Percentiles rank a stretch among this genome's conserved stretches.
phyloP scores from a whole-genome alignment of 2,113 vertebrate species.

The Spilogale gracilis region DNA sequence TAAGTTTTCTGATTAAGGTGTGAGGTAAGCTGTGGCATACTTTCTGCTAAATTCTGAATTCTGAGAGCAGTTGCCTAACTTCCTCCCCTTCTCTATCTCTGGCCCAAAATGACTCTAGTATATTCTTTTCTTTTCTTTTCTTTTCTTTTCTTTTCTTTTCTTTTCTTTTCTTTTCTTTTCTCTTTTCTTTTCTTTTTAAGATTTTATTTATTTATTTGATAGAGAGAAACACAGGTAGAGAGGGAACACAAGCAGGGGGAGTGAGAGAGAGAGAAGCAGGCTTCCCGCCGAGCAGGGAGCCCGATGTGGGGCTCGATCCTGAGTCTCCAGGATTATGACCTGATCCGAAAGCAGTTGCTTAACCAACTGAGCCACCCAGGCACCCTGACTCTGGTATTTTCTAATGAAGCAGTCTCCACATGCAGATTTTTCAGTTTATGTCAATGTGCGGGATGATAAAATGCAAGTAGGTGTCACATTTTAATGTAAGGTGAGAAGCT shows the following conservation, averaged over 20 bases:
- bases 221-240: no score
- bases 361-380: no score
- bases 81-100: neutral
- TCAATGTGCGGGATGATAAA: neutral
- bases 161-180: no score
- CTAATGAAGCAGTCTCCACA: neutral
- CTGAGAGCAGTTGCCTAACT: neutral
- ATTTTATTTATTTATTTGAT: no score
- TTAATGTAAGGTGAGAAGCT: neutral
- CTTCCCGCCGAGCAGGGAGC: no score
- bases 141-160: no score
- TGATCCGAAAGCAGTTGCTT: no score
- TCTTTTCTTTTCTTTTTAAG: no score
- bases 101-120: neutral
- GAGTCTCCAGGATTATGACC: no score
- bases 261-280: no score
- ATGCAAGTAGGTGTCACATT: neutral
- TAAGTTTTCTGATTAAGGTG: conserved; percentile 54
- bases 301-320: no score
- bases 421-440: neutral
- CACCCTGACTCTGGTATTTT: neutral
- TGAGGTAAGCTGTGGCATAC: neutral
- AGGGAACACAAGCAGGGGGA: no score
- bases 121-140: neutral
- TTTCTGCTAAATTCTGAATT: conserved; percentile 42